Conservation (phyloP, 2,113 vertebrate species). For the Gallinago paraguaiae region DNA sequence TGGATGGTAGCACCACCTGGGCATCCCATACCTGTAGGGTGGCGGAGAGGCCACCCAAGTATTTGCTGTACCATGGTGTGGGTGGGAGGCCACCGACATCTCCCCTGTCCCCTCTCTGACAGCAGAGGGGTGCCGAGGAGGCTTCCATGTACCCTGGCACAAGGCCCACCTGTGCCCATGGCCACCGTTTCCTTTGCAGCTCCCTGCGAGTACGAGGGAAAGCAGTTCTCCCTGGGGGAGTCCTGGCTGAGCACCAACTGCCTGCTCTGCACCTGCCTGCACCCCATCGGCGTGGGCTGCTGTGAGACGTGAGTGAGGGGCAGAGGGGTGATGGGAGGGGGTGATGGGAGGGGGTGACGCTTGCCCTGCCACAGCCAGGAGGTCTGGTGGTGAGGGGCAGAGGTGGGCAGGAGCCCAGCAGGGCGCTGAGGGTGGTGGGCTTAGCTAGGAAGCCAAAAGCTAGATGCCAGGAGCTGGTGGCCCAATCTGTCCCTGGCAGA, state of each 20-base stretch:
- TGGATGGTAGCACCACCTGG: background rate
- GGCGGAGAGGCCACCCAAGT: background rate
- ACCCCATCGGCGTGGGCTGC: conserved; percentile 91
- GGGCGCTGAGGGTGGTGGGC: background rate
- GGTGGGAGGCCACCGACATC: rapidly evolving
- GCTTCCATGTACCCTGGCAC: rapidly evolving
- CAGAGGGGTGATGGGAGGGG: rapidly evolving
- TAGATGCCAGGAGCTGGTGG: too few relatives aligned
- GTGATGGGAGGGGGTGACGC: rapidly evolving
- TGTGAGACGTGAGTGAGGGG: conserved; percentile 88
- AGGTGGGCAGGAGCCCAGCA: background rate
- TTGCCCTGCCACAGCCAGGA: background rate
- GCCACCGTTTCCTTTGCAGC: conserved; percentile 72
- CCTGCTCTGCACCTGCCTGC: conserved; percentile 92
- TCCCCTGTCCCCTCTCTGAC: background rate
- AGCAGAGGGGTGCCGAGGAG: background rate
- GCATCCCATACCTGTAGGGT: background rate
- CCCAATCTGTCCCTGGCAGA: background rate
- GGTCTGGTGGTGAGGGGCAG: background rate
- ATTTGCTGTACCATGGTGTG: background rate
- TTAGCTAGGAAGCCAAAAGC: rapidly evolving
- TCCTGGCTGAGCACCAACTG: conserved; percentile 89
- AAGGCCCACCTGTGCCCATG: rapidly evolving
- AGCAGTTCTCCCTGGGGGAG: conserved; percentile 85
- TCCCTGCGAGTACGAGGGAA: conserved; percentile 81